Evolutionary conservation across 1,140 invertebrate species (phyloP).

Genomic region (Delia radicum): DNA sequence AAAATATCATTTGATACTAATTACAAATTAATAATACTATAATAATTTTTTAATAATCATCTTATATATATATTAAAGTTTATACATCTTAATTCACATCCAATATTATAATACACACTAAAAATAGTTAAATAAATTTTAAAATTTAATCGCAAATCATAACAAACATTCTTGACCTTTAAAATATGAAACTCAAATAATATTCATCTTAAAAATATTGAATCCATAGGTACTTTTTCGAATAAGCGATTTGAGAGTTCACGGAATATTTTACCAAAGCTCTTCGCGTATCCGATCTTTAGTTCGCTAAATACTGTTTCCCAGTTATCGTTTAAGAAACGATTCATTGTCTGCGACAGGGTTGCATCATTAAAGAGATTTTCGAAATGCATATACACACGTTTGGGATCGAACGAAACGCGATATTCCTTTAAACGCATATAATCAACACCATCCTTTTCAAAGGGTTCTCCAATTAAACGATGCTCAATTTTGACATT

Average conservation of each 20-base stretch:
- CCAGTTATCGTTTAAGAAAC: slow-evolving; percentile 68
- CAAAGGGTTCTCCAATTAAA: slow-evolving; percentile 61
- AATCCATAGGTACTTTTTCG: slow-evolving; percentile 64
- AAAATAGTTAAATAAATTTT: too few relatives aligned
- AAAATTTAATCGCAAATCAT: too few relatives aligned
- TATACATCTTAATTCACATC: too few relatives aligned
- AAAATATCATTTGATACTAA: too few relatives aligned
- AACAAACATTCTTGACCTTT: too few relatives aligned
- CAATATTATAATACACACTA: too few relatives aligned
- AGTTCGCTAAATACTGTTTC: slow-evolving; percentile 67
- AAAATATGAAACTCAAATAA: not conserved
- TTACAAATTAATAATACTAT: too few relatives aligned
- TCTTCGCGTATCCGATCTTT: slow-evolving; percentile 64
- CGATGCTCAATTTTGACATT: slow-evolving; percentile 63
- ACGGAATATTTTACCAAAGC: slow-evolving; percentile 63
- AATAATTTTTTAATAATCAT: too few relatives aligned
- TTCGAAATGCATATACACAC: slow-evolving; percentile 61
- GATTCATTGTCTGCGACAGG: slow-evolving; percentile 61
- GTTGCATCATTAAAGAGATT: slow-evolving; percentile 65
- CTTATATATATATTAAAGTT: too few relatives aligned
- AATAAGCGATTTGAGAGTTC: slow-evolving; percentile 66
- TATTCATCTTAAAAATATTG: slow-evolving; percentile 60
- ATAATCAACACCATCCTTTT: slow-evolving; percentile 62
- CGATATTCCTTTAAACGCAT: slow-evolving; percentile 63
- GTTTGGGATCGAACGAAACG: slow-evolving; percentile 60